Evolutionary conservation across 53 echinoderm and acorn worm species (phyloP).

Genomic region (Temnopleurus reevesii): DNA sequence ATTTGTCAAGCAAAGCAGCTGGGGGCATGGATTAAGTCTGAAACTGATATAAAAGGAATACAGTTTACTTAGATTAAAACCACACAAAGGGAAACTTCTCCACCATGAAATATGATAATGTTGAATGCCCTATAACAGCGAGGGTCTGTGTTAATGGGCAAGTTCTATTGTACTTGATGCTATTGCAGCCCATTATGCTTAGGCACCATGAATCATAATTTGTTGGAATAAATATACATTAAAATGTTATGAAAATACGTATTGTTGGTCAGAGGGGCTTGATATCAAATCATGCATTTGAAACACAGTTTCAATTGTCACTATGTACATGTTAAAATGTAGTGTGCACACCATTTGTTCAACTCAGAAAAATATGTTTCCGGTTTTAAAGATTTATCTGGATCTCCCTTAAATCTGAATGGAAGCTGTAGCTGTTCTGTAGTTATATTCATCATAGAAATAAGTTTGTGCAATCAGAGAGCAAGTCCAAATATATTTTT

Average conservation of each 20-base stretch:
- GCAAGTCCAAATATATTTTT: no score
- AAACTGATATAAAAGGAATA: conserved; percentile 25
- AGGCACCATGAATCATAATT: background rate
- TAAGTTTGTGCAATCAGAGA: no score
- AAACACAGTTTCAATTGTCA: no score
- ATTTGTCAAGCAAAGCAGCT: conserved; percentile 32
- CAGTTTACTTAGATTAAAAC: conserved; percentile 26
- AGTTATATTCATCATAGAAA: no score
- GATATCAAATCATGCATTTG: background rate
- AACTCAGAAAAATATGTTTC: no score
- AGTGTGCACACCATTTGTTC: no score
- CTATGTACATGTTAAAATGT: no score
- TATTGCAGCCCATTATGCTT: background rate
- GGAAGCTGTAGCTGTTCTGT: no score
- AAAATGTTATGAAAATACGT: background rate
- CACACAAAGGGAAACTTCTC: background rate
- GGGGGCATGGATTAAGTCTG: conserved; percentile 37
- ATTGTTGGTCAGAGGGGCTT: background rate
- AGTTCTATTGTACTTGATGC: background rate
- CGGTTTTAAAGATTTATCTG: no score
- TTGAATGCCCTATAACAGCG: background rate
- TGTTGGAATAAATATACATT: background rate
- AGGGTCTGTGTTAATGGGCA: background rate
- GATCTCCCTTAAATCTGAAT: no score
- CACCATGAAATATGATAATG: conserved; percentile 27